Evolutionary conservation across 1,140 invertebrate species (phyloP), one percentile per base, ranked within the genome.

Genomic region (Drosophila subobscura): DNA sequence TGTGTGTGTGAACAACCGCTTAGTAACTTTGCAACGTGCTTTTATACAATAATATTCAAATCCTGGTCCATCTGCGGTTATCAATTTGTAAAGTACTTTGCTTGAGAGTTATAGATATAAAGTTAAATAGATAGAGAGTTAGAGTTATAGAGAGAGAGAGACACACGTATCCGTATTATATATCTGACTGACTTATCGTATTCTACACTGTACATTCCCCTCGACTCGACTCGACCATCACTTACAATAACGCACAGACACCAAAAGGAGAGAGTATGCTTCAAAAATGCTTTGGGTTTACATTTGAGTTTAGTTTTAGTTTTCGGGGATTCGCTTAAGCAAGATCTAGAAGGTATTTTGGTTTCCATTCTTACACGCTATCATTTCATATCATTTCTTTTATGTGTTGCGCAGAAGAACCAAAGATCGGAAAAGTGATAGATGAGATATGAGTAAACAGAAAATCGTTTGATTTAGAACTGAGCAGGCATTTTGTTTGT

Each of bases 21-120:
- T 83, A 83, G 79, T 83, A 83, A 83, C 79, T 74, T 81, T 64
- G 47, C 78, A 56, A 75, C 56, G 56, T 64, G 60, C 55, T 65
- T 63, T 63, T 85, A 56, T 85, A 84, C 81, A 85, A 85, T 77
- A 20, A 68, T 60, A n/a, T 67, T 80, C 78, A 81, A 77, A 77
- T 79, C 73, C 77, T 79, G 77, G 77, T 79, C 77, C 77, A 20
- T 52, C 37, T 16, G 50, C 50, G 50, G 16, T 68, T 41, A 37
- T 37, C 33, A 37, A 37, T 14, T 59, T 50, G 60, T 37, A 37
- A 37, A 59, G 56, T 53, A 58, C 22, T 66, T 66, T 58, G 27
- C 20, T 67, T 41, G 53, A 50, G 29, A 37, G 49, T 41, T 22
- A 59, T 40, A 50, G 23, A 16, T n/a, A 50, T n/a, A 71, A 23